Conservation (phyloP, 2,797 vertebrate species). For the Enteromius mattozi region DNA sequence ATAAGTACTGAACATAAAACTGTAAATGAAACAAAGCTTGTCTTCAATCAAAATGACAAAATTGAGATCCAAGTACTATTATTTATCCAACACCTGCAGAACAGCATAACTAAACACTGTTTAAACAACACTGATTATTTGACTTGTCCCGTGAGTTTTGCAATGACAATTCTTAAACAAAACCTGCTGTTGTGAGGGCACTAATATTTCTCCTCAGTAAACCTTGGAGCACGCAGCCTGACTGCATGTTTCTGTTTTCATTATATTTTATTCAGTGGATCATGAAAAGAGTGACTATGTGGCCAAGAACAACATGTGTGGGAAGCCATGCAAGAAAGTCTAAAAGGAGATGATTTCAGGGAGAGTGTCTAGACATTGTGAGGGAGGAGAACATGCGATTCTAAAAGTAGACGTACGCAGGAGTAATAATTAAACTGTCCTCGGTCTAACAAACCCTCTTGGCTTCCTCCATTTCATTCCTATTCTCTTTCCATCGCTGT, state of each 20-base stretch:
- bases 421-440: constrained; percentile 56
- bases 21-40: not conserved
- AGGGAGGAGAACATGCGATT: constrained; percentile 37
- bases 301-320: constrained; percentile 52
- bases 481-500: constrained; percentile 31
- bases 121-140: constrained; percentile 31
- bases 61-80: not conserved
- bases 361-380: constrained; percentile 52
- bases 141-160: not conserved
- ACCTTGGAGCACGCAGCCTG: constrained; percentile 10
- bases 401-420: constrained; percentile 50
- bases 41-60: constrained; percentile 12
- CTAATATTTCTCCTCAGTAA: constrained; percentile 4
- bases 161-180: constrained; percentile 13
- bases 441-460: constrained; percentile 13
- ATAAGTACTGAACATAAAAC: constrained; percentile 1
- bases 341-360: constrained; percentile 52
- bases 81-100: constrained; percentile 21
- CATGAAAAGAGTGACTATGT: constrained; percentile 15
- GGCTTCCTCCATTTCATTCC: constrained; percentile 18
- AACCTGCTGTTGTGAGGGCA: not conserved
- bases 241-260: constrained; percentile 36
- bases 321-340: constrained; percentile 51
- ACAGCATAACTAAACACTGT: not conserved
- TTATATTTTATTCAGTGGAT: constrained; percentile 31